These are phyloP conservation scores for Triops cancriformis DNA, from an alignment of 1,140 invertebrate genomes.

Conservation along the genomic window DNA sequence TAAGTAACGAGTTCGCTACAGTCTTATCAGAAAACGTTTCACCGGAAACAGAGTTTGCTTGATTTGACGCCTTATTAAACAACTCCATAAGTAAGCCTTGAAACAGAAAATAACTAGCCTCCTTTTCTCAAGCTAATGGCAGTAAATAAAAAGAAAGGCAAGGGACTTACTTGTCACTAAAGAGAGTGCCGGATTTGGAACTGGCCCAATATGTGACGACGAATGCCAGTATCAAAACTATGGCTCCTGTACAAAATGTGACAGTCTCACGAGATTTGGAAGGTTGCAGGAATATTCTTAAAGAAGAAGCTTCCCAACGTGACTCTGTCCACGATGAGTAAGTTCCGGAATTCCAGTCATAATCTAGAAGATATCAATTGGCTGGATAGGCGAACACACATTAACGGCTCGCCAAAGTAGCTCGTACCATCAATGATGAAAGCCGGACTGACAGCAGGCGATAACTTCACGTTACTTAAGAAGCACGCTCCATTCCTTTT, in stretches of 20 bases:
- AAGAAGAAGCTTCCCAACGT: conserved; percentile 61
- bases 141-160: not conserved
- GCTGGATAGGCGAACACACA: conserved; percentile 17
- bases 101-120: not conserved
- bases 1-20: not conserved
- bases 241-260: conserved; percentile 54
- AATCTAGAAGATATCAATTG: conserved; percentile 46
- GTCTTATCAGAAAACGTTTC: no score
- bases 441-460: conserved; percentile 66
- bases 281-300: conserved; percentile 73
- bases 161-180: conserved; percentile 36
- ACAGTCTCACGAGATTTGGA: conserved; percentile 55
- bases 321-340: conserved; percentile 91
- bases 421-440: conserved; percentile 57
- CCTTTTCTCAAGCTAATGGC: not conserved
- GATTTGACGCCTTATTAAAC: no score
- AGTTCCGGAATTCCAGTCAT: conserved; percentile 63
- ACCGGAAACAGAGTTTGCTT: no score
- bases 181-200: conserved; percentile 52
- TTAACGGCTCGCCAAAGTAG: conserved; percentile 16
- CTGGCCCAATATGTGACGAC: conserved; percentile 59
- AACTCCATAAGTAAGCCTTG: not conserved
- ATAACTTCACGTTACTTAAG: conserved; percentile 61
- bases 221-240: conserved; percentile 55
- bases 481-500: conserved; percentile 62